These are phyloP conservation scores for Hoplodrina blanda DNA, from an alignment of 2,888 invertebrate genomes.

Conservation along the genomic window DNA sequence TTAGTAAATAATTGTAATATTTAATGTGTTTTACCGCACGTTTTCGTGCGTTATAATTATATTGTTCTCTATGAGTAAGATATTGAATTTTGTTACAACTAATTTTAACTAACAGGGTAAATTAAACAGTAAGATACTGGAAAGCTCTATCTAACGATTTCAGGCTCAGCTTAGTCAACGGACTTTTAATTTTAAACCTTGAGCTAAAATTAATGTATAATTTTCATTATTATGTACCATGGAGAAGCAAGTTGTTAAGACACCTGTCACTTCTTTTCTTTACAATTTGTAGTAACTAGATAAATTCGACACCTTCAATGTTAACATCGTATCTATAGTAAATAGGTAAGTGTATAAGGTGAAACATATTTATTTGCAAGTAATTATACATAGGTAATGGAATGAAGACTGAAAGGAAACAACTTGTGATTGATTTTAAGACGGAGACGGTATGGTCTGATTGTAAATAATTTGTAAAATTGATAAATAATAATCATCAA, in stretches of 20 bases:
- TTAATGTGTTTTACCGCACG: constrained; percentile 74
- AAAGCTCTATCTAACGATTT: constrained; percentile 70
- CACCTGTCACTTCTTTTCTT: constrained; percentile 29
- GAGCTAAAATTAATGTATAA: constrained; percentile 45
- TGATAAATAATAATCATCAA: constrained; percentile 67
- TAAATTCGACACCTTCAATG: constrained; percentile 54
- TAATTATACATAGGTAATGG: constrained; percentile 66
- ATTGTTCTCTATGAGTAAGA: constrained; percentile 81
- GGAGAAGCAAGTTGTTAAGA: constrained; percentile 39
- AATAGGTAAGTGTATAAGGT: constrained; percentile 61
- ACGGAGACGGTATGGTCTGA: constrained; percentile 77
- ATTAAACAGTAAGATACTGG: constrained; percentile 71
- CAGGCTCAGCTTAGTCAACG: constrained; percentile 53
- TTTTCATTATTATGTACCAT: constrained; percentile 43
- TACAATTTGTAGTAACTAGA: constrained; percentile 34
- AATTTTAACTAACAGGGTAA: constrained; percentile 89
- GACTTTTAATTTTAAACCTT: constrained; percentile 38
- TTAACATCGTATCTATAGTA: constrained; percentile 53
- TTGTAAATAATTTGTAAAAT: constrained; percentile 79
- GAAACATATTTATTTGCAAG: constrained; percentile 52
- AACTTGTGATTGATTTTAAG: constrained; percentile 83
- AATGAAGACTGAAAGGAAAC: constrained; percentile 88
- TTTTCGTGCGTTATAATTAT: constrained; percentile 80
- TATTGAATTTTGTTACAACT: constrained; percentile 76
- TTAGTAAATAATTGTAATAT: constrained; percentile 68